Evolutionary conservation across 2,113 vertebrate genomes (phyloP).

Genomic region (Megaceryle maxima): DNA sequence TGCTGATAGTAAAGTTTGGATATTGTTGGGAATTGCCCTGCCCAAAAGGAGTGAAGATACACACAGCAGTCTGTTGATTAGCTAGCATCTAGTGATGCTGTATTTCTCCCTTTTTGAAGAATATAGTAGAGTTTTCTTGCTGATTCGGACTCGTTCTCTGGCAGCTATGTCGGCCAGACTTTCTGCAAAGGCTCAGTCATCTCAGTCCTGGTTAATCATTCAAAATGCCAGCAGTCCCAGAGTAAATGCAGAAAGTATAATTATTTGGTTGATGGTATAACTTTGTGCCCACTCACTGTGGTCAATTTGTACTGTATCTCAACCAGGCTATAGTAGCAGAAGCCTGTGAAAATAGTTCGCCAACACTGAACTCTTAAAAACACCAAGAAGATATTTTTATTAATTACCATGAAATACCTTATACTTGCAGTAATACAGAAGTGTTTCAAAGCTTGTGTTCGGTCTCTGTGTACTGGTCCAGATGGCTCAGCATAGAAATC

Average conservation of each 20-base stretch:
- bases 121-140: background rate
- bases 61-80: background rate
- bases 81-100: background rate
- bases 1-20: background rate
- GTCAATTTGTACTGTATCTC: background rate
- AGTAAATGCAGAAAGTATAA: background rate
- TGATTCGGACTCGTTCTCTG: background rate
- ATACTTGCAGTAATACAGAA: background rate
- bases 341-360: background rate
- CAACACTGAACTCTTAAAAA: background rate
- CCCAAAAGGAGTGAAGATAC: background rate
- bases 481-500: background rate
- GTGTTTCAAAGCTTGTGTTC: background rate
- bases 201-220: slow-evolving; percentile 37
- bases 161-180: background rate
- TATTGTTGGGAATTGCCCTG: background rate
- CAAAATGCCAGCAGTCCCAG: background rate
- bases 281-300: background rate
- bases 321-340: background rate
- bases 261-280: slow-evolving; percentile 3
- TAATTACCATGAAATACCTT: background rate
- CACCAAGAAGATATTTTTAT: background rate
- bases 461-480: background rate
- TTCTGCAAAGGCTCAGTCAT: background rate
- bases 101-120: background rate